These are phyloP conservation scores for Drosophila anceps DNA, from an alignment of 2,888 invertebrate species.

Conservation along the genomic window DNA sequence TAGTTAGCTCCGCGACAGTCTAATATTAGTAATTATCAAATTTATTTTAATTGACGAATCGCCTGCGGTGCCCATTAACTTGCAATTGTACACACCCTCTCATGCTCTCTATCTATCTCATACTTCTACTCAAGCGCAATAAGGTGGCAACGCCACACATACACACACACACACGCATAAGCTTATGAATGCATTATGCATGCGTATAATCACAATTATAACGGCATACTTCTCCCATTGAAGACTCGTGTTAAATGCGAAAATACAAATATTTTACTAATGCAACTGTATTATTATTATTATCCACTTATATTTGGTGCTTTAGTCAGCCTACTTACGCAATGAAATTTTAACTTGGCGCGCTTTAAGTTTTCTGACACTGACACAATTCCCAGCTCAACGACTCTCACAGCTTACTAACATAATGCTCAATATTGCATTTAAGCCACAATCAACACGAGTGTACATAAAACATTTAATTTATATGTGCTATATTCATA, in stretches of 20 bases:
- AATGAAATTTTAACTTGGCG: slow-evolving; percentile 37
- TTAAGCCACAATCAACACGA: slow-evolving; percentile 43
- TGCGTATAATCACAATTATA: slow-evolving; percentile 38
- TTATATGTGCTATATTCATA: slow-evolving; percentile 7
- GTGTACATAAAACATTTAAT: slow-evolving; percentile 64
- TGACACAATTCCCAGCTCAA: slow-evolving; percentile 34
- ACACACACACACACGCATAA: slow-evolving; percentile 4
- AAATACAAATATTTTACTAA: slow-evolving; percentile 17
- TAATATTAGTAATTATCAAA: slow-evolving; percentile 74
- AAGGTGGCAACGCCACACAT: slow-evolving; percentile 47
- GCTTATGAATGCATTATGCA: slow-evolving; percentile 19
- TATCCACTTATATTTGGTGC: slow-evolving; percentile 7
- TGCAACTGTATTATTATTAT: slow-evolving; percentile 7
- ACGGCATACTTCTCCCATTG: slow-evolving; percentile 54
- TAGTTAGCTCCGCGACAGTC: slow-evolving; percentile 41
- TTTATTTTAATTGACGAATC: slow-evolving; percentile 71
- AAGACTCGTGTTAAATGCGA: slow-evolving; percentile 28
- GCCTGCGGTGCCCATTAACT: slow-evolving; percentile 35
- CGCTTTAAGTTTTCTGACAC: slow-evolving; percentile 28
- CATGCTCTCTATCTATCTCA: too few species aligned
- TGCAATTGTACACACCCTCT: slow-evolving; percentile 24
- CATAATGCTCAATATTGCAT: slow-evolving; percentile 46
- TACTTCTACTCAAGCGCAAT: slow-evolving; percentile 20
- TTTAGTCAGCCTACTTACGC: slow-evolving; percentile 44
- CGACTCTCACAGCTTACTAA: slow-evolving; percentile 25